phyloP scores from a whole-genome alignment of 2,113 vertebrate species.

The Chionodraco myersi region DNA sequence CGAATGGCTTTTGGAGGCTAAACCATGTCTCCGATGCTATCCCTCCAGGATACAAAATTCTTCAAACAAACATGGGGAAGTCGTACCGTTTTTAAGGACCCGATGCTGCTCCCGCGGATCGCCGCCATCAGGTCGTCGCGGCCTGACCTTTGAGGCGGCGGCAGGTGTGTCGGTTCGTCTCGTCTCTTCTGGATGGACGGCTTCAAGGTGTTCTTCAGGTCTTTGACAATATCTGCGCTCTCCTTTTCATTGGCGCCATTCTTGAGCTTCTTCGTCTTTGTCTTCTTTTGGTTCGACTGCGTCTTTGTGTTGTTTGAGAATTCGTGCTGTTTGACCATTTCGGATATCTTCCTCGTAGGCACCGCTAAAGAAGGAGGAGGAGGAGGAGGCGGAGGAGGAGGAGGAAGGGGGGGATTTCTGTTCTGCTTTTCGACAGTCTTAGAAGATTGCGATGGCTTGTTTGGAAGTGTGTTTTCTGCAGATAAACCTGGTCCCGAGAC shows the following conservation, averaged over 20 bases:
- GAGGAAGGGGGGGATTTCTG: slow-evolving; percentile 23
- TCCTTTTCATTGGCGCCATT: slow-evolving; percentile 77
- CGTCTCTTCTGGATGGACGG: slow-evolving; percentile 84
- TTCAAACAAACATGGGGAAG: background rate
- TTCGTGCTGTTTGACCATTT: slow-evolving; percentile 88
- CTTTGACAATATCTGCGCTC: slow-evolving; percentile 84
- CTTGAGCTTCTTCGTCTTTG: slow-evolving; percentile 87
- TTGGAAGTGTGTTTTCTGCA: slow-evolving; percentile 82
- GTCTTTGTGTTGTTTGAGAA: slow-evolving; percentile 73
- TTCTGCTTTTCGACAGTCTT: slow-evolving; percentile 69
- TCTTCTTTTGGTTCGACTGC: slow-evolving; percentile 84
- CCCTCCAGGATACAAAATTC: slow-evolving; percentile 15
- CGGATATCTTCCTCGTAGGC: slow-evolving; percentile 87
- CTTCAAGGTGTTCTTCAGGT: slow-evolving; percentile 88
- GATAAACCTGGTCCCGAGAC: slow-evolving; percentile 68
- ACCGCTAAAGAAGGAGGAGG: slow-evolving; percentile 4
- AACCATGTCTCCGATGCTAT: slow-evolving; percentile 21
- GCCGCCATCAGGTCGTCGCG: slow-evolving; percentile 91
- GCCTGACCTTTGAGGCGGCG: slow-evolving; percentile 83
- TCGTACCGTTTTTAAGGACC: slow-evolving; percentile 86
- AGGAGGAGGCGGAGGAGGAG: background rate
- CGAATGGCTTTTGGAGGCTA: slow-evolving; percentile 27
- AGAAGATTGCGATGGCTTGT: slow-evolving; percentile 74
- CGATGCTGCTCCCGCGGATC: slow-evolving; percentile 87
- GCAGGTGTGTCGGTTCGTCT: slow-evolving; percentile 82